These are phyloP conservation scores for Serilophus lunatus DNA, from an alignment of 2,113 vertebrate genomes.

Conservation along the genomic window DNA sequence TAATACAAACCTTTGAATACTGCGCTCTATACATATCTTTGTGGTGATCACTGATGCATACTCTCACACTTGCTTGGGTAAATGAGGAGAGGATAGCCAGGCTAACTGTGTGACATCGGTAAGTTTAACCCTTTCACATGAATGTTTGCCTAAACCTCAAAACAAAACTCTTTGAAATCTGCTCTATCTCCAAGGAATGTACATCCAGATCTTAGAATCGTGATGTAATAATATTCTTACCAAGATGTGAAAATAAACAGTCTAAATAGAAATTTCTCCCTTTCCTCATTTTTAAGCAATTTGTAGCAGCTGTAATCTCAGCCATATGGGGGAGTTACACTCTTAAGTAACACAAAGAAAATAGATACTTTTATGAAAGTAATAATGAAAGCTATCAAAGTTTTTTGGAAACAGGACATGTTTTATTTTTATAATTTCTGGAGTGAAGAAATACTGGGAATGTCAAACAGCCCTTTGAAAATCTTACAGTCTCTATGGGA, in stretches of 20 bases:
- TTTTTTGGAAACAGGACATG: not conserved
- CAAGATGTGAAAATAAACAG: not conserved
- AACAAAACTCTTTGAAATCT: not conserved
- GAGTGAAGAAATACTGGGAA: not conserved
- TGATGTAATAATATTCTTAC: not conserved
- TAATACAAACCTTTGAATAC: not conserved
- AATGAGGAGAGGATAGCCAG: not conserved
- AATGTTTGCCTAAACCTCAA: not conserved
- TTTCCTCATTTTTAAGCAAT: constrained; percentile 31
- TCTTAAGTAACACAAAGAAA: constrained; percentile 33
- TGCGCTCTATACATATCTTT: not conserved
- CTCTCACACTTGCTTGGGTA: not conserved
- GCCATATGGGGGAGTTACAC: not conserved
- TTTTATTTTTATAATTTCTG: constrained; percentile 42
- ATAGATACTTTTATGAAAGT: constrained; percentile 12
- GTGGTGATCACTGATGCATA: not conserved
- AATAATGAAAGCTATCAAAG: not conserved
- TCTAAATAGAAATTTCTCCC: not conserved
- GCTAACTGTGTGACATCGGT: not conserved
- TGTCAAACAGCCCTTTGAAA: not conserved
- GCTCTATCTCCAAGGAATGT: not conserved
- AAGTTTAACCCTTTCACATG: not conserved
- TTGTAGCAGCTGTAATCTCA: constrained; percentile 9
- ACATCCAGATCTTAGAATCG: not conserved
- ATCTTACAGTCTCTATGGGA: not conserved